phyloP scores from a whole-genome alignment of 2,888 invertebrate genomes.

The Eueremaeus valkanovi region DNA sequence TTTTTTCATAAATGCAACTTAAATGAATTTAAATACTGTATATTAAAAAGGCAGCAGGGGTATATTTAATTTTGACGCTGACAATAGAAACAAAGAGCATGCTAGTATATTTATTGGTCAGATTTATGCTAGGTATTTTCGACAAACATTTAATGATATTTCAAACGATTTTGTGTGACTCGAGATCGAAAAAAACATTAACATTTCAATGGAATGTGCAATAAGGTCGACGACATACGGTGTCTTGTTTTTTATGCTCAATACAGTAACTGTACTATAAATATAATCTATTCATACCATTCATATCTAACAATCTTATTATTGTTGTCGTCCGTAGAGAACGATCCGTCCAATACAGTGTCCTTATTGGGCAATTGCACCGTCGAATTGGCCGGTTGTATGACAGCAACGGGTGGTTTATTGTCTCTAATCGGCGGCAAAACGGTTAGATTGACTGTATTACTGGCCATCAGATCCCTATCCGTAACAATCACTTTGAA shows the following conservation, averaged over 20 bases:
- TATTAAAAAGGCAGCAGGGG: too few species aligned
- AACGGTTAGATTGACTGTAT: slow-evolving; percentile 83
- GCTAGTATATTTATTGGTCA: too few species aligned
- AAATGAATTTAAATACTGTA: not conserved
- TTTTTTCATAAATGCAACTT: not conserved
- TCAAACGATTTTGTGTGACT: too few species aligned
- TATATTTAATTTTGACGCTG: too few species aligned
- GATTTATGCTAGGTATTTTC: too few species aligned
- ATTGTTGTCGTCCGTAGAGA: slow-evolving; percentile 68
- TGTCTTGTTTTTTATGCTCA: too few species aligned
- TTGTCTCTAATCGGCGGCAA: slow-evolving; percentile 75
- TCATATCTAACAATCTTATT: slow-evolving; percentile 80
- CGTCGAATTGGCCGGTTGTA: slow-evolving; percentile 77
- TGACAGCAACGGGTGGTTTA: slow-evolving; percentile 71
- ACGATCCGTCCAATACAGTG: slow-evolving; percentile 76
- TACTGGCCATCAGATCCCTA: slow-evolving; percentile 52
- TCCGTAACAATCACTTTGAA: slow-evolving; percentile 78
- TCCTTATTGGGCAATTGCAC: slow-evolving; percentile 84
- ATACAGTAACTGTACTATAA: too few species aligned
- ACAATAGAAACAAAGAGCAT: too few species aligned
- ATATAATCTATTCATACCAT: slow-evolving; percentile 63
- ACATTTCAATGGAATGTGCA: not conserved
- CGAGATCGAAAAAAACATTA: too few species aligned
- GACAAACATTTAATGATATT: too few species aligned
- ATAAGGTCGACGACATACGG: too few species aligned